A percentile compares a stretch with the other conserved stretches of the same genome.
These are phyloP conservation scores for Mormyrops boulengeri DNA, from an alignment of 2,797 vertebrate genomes.

Conservation along the genomic window DNA sequence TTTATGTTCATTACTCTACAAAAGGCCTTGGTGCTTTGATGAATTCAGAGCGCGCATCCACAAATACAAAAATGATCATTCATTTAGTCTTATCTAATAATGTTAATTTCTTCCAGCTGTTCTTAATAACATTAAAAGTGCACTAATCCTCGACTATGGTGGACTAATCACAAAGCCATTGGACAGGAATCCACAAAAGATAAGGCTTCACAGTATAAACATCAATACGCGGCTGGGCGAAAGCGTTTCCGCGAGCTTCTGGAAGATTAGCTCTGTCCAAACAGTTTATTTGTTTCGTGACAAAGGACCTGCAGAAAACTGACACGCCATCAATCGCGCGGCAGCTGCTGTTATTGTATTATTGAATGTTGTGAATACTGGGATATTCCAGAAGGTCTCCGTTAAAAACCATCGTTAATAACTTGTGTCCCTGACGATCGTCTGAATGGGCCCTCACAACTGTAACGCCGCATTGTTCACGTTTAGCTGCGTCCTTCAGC, in stretches of 20 bases:
- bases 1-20: constrained; percentile 6
- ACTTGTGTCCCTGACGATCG: neutral
- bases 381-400: neutral
- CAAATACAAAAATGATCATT: constrained; percentile 1
- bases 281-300: constrained; percentile 8
- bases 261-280: neutral
- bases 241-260: neutral
- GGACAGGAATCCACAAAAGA: constrained; percentile 2
- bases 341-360: neutral
- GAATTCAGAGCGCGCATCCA: neutral
- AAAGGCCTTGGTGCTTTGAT: constrained; percentile 2
- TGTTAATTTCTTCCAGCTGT: constrained; percentile 12
- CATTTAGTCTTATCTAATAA: constrained; percentile 8
- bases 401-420: neutral
- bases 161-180: neutral
- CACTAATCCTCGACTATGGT: neutral
- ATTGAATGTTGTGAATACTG: neutral
- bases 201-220: constrained; percentile 8
- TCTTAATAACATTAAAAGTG: neutral
- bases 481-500: neutral
- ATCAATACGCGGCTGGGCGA: neutral
- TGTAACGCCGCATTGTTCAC: neutral
- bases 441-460: neutral
- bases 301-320: constrained; percentile 3
- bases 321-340: neutral